These are phyloP conservation scores for Ichneumon xanthorius DNA, from an alignment of 2,888 invertebrate species.

Conservation along the genomic window DNA sequence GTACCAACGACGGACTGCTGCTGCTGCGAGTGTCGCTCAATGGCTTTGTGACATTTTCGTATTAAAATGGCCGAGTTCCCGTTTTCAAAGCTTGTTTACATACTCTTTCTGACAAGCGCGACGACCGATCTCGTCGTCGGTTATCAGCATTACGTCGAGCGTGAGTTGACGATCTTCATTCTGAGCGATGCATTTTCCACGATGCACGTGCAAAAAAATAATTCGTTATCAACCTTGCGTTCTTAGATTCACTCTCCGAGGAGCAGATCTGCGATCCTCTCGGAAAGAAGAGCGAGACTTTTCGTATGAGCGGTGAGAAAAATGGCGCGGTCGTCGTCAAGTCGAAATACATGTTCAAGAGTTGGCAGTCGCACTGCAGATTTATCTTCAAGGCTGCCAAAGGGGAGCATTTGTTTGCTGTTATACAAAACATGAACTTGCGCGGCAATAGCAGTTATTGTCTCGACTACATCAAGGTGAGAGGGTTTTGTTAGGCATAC, in stretches of 20 bases:
- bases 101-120: constrained; percentile 57
- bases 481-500: constrained; percentile 11
- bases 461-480: constrained; percentile 85
- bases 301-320: constrained; percentile 24
- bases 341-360: constrained; percentile 66
- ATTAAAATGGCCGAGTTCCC: constrained; percentile 70
- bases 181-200: background rate
- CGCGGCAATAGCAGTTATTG: constrained; percentile 84
- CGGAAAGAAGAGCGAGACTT: constrained; percentile 49
- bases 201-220: background rate
- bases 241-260: constrained; percentile 73
- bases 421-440: constrained; percentile 85
- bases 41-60: constrained; percentile 29
- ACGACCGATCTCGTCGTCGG: constrained; percentile 26
- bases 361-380: constrained; percentile 74
- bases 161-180: constrained; percentile 60
- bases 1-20: background rate
- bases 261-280: constrained; percentile 73
- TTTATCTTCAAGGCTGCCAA: constrained; percentile 76
- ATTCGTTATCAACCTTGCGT: background rate
- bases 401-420: constrained; percentile 85
- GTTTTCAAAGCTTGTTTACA: constrained; percentile 62
- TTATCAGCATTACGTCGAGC: constrained; percentile 56
- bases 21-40: background rate
- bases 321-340: constrained; percentile 65